phyloP scores from a whole-genome alignment of 2,113 vertebrate species.

The Calidris pygmaea region DNA sequence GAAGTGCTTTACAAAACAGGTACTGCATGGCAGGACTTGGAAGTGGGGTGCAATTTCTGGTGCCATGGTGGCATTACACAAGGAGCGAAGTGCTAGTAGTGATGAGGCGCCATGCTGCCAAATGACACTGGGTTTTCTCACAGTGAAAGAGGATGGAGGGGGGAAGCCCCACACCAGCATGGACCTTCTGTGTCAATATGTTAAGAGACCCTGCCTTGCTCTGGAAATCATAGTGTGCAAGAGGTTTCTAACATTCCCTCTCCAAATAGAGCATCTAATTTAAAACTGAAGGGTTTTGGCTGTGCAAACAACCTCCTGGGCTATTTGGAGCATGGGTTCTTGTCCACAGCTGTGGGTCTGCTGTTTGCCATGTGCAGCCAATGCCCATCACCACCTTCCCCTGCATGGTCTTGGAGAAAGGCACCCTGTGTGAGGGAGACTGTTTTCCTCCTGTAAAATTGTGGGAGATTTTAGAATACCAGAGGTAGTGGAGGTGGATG shows the following conservation, averaged over 20 bases:
- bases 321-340: neutral
- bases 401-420: neutral
- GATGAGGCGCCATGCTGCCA: neutral
- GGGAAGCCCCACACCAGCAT: neutral
- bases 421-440: neutral
- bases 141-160: neutral
- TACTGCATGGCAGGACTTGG: neutral
- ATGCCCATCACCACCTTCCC: neutral
- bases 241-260: neutral
- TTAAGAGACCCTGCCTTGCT: neutral
- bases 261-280: neutral
- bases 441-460: neutral
- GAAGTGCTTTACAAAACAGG: neutral
- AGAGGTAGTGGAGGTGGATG: neutral
- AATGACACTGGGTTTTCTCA: neutral
- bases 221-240: neutral
- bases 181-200: neutral
- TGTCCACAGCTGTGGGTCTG: neutral
- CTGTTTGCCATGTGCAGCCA: neutral
- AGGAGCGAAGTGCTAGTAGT: neutral
- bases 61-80: neutral
- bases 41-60: neutral
- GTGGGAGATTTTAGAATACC: neutral
- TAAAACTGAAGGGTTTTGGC: neutral
- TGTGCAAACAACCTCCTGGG: neutral